Evolutionary conservation across 2,113 vertebrate species (phyloP).

Genomic region (Bagarius yarrelli): DNA sequence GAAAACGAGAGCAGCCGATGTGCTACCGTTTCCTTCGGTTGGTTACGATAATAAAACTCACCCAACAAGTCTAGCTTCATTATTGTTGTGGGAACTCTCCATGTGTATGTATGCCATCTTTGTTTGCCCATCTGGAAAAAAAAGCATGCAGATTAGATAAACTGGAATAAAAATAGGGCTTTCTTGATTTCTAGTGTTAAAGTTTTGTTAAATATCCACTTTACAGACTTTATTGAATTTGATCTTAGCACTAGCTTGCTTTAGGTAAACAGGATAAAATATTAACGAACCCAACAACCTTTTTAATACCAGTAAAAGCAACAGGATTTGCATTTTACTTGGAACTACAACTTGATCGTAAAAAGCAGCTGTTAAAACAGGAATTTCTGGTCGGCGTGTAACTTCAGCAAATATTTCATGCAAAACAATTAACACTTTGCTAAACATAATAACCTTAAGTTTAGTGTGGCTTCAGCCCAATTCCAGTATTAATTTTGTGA

Average conservation of each 20-base stretch:
- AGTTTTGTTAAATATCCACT: background rate
- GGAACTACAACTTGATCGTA: background rate
- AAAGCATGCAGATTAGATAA: background rate
- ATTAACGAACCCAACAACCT: conserved; percentile 13
- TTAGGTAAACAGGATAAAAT: conserved; percentile 35
- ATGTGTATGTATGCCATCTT: background rate
- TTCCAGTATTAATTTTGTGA: too few species aligned
- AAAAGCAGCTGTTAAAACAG: background rate
- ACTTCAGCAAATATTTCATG: background rate
- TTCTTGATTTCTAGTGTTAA: background rate
- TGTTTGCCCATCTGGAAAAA: background rate
- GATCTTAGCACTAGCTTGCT: background rate
- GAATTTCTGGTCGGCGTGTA: background rate
- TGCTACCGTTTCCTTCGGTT: conserved; percentile 44
- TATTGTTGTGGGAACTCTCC: conserved; percentile 18
- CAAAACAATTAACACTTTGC: background rate
- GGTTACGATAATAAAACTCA: conserved; percentile 26
- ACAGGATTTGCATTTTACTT: conserved; percentile 7
- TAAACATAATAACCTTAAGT: background rate
- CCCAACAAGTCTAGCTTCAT: conserved; percentile 48
- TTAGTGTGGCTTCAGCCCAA: too few species aligned
- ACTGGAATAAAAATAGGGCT: conserved; percentile 1
- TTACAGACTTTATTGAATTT: background rate
- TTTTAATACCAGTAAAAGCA: background rate
- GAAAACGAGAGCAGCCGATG: conserved; percentile 3